phyloP scores from a whole-genome alignment of 2,113 vertebrate species.

The Myrmophylax atrothorax region DNA sequence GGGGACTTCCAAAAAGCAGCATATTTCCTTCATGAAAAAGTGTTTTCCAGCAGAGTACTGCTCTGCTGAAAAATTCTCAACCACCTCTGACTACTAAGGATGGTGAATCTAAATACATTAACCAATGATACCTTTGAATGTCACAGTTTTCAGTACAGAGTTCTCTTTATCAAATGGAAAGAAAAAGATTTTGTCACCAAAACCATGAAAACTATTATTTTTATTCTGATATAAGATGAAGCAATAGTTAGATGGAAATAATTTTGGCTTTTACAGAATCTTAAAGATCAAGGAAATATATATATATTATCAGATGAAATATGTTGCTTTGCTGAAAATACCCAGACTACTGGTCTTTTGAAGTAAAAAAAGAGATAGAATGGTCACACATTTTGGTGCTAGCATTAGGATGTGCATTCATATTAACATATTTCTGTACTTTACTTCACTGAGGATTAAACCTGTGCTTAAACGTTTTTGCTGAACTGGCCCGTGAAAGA shows the following conservation, averaged over 20 bases:
- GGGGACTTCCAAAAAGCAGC: not conserved
- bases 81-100: not conserved
- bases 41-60: not conserved
- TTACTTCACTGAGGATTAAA: conserved; percentile 9
- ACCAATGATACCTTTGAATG: not conserved
- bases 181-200: not conserved
- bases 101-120: not conserved
- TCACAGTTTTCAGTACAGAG: not conserved
- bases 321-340: not conserved
- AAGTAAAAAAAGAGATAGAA: not conserved
- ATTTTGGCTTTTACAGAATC: not conserved
- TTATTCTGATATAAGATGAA: not conserved
- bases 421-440: not conserved
- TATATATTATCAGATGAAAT: not conserved
- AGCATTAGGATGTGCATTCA: not conserved
- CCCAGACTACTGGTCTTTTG: not conserved
- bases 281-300: not conserved
- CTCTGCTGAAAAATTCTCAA: not conserved
- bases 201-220: not conserved
- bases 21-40: not conserved
- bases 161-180: not conserved
- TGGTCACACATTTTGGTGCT: not conserved
- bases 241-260: not conserved
- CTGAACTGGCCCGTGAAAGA: not conserved
- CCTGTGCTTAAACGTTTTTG: not conserved